A percentile compares a stretch with the other conserved stretches of the same genome.
phyloP scores from a whole-genome alignment of 2,888 invertebrate species.

The Chymomyza procnemis region DNA sequence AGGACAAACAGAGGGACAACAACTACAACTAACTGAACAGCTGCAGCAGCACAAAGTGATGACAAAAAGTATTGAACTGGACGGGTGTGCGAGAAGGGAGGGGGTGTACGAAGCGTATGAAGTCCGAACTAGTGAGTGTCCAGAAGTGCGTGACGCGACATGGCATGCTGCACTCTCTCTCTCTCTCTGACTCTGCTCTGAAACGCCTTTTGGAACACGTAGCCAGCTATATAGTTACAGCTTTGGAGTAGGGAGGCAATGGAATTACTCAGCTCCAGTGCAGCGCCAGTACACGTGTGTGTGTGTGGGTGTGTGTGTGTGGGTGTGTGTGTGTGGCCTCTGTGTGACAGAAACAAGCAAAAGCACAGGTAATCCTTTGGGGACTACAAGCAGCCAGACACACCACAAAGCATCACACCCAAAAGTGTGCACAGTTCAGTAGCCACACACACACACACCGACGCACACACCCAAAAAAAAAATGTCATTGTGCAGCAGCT shows the following conservation, averaged over 20 bases:
- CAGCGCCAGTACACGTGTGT: no score
- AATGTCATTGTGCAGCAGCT: slow-evolving; percentile 36
- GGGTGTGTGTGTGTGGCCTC: not conserved
- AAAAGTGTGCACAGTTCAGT: not conserved
- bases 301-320: no score
- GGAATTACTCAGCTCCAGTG: no score
- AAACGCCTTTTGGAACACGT: slow-evolving; percentile 2
- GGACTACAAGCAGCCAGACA: slow-evolving; percentile 50
- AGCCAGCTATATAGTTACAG: not conserved
- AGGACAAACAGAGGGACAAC: not conserved
- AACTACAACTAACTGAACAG: slow-evolving; percentile 1
- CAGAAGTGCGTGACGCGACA: slow-evolving; percentile 55
- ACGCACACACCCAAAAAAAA: slow-evolving; percentile 33
- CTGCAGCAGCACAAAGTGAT: slow-evolving; percentile 4
- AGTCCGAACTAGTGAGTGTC: slow-evolving; percentile 37
- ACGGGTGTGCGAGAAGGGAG: slow-evolving; percentile 19
- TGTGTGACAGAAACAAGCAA: slow-evolving; percentile 58
- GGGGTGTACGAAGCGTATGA: no score
- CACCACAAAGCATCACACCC: slow-evolving; percentile 19
- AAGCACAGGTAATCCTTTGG: slow-evolving; percentile 68
- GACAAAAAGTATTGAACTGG: slow-evolving; percentile 32
- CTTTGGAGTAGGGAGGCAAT: not conserved
- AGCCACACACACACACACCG: slow-evolving; percentile 1
- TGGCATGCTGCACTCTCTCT: not conserved
- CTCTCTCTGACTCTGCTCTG: not conserved